Conservation (phyloP, 2,888 invertebrate genomes). For the Laothoe populi region DNA sequence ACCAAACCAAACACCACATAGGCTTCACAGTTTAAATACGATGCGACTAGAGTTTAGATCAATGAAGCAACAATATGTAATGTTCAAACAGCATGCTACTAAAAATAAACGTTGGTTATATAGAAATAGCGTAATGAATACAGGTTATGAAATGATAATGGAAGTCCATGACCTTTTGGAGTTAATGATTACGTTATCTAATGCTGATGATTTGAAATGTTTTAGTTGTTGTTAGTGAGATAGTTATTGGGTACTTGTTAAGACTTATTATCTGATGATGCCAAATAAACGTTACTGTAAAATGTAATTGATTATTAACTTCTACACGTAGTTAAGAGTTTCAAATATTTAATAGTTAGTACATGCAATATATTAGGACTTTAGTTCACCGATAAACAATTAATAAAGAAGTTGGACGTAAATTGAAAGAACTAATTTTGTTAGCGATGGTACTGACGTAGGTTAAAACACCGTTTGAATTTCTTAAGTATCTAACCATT, state of each 20-base stretch:
- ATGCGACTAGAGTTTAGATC: background rate
- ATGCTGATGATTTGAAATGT: background rate
- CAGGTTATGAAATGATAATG: no score
- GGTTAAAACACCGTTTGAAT: background rate
- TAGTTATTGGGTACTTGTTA: background rate
- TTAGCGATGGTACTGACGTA: background rate
- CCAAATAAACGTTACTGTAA: background rate
- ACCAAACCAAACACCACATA: no score
- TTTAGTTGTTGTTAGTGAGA: background rate
- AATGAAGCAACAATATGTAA: background rate
- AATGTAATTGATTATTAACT: no score
- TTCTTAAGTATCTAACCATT: conserved; percentile 55
- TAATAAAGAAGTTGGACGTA: background rate
- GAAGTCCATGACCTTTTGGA: background rate
- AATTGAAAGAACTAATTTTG: background rate
- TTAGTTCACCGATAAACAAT: background rate
- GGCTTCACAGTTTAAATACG: background rate
- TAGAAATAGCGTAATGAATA: background rate
- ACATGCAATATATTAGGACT: background rate
- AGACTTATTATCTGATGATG: background rate
- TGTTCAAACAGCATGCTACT: background rate
- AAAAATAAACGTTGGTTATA: background rate
- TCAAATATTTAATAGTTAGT: background rate
- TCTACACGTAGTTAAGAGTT: no score
- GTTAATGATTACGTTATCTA: background rate